Base-by-base conservation (phyloP, 2,797 vertebrate species). In the Ptychobarbus kaznakovi region DNA sequence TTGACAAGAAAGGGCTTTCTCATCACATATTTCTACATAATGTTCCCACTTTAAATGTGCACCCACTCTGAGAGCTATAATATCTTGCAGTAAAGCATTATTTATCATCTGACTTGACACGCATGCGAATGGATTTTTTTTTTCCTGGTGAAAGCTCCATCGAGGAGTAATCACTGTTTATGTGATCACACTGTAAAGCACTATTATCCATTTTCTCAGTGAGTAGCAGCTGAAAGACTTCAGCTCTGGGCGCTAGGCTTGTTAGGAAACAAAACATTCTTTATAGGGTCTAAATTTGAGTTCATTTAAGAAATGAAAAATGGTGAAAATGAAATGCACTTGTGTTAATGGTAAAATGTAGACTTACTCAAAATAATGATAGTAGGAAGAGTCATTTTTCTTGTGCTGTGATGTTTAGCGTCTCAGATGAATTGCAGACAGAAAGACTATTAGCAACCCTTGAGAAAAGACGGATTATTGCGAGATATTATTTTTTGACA, bases 121-220 rank as follows among this genome's bases (percentile, higher is more conserved):
- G 38, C 28, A 79, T 18, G 38, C n/a, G 58, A 61, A 53, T 80
- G 40, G 72, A 1, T 25, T 46, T 42, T 72, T 51, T 76, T 75
- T 81, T 46, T 28, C 46, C 58, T 13, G 18, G 53, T 3, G 53
- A 87, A 63, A 82, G 75, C 85, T 86, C 86, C 25, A 83, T 76
- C 75, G 85, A 88, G n/a, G 61, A 84, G 83, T 89, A 80, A 90
- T 90, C 82, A 65, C 79, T 84, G 16, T 83, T 90, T 90, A 85
- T 73, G 63, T 0, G 82, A 49, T 83, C 51, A 65, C 61, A 81
- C 80, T 85, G 46, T 20, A 88, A 82, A 80, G 68, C 18, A 70
- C 38, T 63, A 25, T 82, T 38, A 65, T 61, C 22, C 28, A 35
- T 40, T 70, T 82, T 70, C 38, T 11, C 20, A 46, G 53, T 65